These are phyloP conservation scores for Uria lomvia DNA, from an alignment of 2,113 vertebrate genomes.

Conservation along the genomic window DNA sequence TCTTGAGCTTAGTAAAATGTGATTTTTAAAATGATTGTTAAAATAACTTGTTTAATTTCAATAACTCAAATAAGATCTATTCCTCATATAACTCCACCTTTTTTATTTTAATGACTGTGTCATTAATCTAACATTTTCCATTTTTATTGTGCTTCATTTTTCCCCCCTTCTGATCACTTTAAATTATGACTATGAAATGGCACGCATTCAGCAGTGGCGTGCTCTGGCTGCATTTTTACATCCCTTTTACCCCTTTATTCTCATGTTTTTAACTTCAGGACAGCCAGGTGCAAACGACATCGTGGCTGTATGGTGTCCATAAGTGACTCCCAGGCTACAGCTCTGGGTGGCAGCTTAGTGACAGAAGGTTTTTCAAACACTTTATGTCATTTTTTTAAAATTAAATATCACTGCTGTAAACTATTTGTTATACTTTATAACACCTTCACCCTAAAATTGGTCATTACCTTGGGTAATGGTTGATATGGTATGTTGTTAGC, in stretches of 20 bases:
- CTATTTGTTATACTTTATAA: not conserved
- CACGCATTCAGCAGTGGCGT: not conserved
- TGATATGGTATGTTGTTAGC: not conserved
- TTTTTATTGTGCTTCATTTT: constrained; percentile 66
- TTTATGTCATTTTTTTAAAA: not conserved
- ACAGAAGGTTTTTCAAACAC: constrained; percentile 42
- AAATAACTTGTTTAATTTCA: constrained; percentile 60
- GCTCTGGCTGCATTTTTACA: not conserved
- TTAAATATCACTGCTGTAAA: not conserved
- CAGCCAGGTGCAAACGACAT: not conserved
- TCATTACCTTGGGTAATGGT: not conserved
- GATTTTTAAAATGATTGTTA: constrained; percentile 56
- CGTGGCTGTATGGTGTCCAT: not conserved
- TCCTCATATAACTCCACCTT: constrained; percentile 51
- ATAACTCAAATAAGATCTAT: constrained; percentile 44
- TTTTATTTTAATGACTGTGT: constrained; percentile 58
- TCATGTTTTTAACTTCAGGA: not conserved
- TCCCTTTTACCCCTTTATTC: not conserved
- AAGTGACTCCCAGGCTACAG: constrained; percentile 11
- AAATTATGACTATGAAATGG: constrained; percentile 32
- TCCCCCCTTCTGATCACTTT: constrained; percentile 37
- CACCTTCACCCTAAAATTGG: constrained; percentile 8
- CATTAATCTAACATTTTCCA: constrained; percentile 57
- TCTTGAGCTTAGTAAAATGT: constrained; percentile 38
- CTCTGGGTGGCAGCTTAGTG: constrained; percentile 22